Evolutionary conservation across 2,797 vertebrate species (phyloP), one percentile per base, ranked within the genome.

Genomic region (Karalla daura): DNA sequence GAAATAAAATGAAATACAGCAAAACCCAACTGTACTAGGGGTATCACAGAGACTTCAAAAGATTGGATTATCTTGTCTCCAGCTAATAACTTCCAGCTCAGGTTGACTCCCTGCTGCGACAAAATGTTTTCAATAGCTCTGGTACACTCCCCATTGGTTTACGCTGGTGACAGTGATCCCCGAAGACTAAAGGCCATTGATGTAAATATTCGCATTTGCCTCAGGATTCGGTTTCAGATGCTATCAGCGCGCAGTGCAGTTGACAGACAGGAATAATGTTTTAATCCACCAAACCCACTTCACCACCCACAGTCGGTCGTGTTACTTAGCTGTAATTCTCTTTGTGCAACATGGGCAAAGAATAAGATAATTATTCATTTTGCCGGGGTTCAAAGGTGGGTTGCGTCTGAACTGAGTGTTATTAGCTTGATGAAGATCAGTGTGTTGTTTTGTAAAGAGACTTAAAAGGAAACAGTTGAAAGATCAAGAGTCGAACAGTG

Each of bases 121-220:
- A 69, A 50, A 60, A 74, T 58, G 5, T 35, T 55, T 60, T 35
- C 62, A 21, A 80, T 63, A 47, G 51, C 25, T 66, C 65, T 54
- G 63, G 78, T 75, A 24, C 17, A 28, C 24, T 76, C 65, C 44
- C 52, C 45, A 59, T 32, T 59, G 63, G 59, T 63, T 55, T 28
- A 44, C 6, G 5, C 21, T 60, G 72, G 64, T 63, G 58, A 72
- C 51, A 73, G 25, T 10, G 17, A 73, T 65, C 59, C 64, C 78
- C 68, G 44, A 21, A 60, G 72, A 51, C 43, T 60, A 36, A 80
- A 47, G 49, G 45, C 43, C 76, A 70, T 28, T 73, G 65, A 80
- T 81, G 55, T 75, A 66, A 83, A 84, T 70, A 52, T n/a, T 21
- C 82, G 54, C 43, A 67, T 84, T 84, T 23, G 70, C 70, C 73